Percentiles rank a stretch among this genome's conserved stretches.
phyloP scores from a whole-genome alignment of 1,140 invertebrate genomes.

The Drosophila lowei region DNA sequence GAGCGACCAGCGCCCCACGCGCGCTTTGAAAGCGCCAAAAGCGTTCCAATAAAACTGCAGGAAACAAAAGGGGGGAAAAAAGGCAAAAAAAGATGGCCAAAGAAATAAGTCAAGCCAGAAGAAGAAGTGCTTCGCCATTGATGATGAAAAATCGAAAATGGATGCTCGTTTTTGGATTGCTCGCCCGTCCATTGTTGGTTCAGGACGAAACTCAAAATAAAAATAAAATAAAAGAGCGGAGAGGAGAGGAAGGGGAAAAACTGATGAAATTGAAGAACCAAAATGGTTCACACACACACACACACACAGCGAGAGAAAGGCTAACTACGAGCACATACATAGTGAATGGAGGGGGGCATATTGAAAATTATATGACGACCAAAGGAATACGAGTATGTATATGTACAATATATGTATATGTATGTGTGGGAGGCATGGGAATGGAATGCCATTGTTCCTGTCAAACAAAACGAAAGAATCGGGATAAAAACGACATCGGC shows the following conservation, averaged over 20 bases:
- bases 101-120: slow-evolving; percentile 36
- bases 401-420: not conserved
- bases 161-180: slow-evolving; percentile 53
- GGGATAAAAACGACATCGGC: not conserved
- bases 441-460: slow-evolving; percentile 34
- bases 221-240: slow-evolving; percentile 1
- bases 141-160: slow-evolving; percentile 67
- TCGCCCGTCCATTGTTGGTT: slow-evolving; percentile 45
- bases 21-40: slow-evolving; percentile 48
- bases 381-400: slow-evolving; percentile 5
- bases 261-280: slow-evolving; percentile 27
- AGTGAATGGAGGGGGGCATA: not conserved
- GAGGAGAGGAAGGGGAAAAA: slow-evolving; percentile 3
- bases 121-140: slow-evolving; percentile 24
- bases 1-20: not conserved
- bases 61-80: slow-evolving; percentile 23
- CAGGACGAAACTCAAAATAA: slow-evolving; percentile 13
- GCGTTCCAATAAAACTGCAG: slow-evolving; percentile 66
- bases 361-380: slow-evolving; percentile 44
- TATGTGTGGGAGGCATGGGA: not conserved
- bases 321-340: slow-evolving; percentile 5
- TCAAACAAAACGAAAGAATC: slow-evolving; percentile 27
- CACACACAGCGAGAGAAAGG: slow-evolving; percentile 10
- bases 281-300: slow-evolving; percentile 8
- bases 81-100: slow-evolving; percentile 19